Base-by-base conservation (phyloP, 2,888 invertebrate genomes). In the Drosophila meridionalis region DNA sequence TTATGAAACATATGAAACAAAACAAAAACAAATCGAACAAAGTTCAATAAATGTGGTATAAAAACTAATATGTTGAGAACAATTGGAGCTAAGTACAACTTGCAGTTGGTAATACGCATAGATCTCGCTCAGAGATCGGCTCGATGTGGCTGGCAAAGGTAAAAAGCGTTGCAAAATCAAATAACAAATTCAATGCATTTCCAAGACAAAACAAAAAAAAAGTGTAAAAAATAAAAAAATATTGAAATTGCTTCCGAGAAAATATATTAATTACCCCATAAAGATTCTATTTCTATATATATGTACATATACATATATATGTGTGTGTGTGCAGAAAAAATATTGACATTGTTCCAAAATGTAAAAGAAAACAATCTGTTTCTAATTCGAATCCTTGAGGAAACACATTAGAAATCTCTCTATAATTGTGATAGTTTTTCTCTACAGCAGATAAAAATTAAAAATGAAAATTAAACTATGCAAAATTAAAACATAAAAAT, bases 91-190 rank as follows among this genome's bases (percentile, higher is more conserved):
- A 71, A 65, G 62, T 71, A 60, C 52, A 34, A 69, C 58, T 61
- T 62, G 69, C 32, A 68, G 65, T 89, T 80, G 70, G 58, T 60
- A 61, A 55, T 58, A 55, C 42, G 2, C 20, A 36, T 38, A 67
- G 58, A 75, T 59, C 58, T 81, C 60, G 58, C 20, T 32, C 50
- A n/a, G 30, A 68, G 28, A 42, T 26, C 48, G 30, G 52, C 57
- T 20, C 64, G 36, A 36, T 45, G 28, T 53, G 52, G 47, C 57
- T 61, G 53, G 34, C 43, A 43, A 34, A 53, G 52, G 36, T 58
- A 63, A 66, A 73, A 78, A 69, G 89, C 81, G 89, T 83, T 89
- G 78, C 81, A 75, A 83, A 83, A 89, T 90, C 84, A 83, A 89
- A 90, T 70, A 52, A 60, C 62, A 80, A 89, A 73, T 75, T 75